Evolutionary conservation across 2,888 invertebrate genomes (phyloP), one percentile per base, ranked within the genome.

Genomic region (Acanthosepion pharaonis): DNA sequence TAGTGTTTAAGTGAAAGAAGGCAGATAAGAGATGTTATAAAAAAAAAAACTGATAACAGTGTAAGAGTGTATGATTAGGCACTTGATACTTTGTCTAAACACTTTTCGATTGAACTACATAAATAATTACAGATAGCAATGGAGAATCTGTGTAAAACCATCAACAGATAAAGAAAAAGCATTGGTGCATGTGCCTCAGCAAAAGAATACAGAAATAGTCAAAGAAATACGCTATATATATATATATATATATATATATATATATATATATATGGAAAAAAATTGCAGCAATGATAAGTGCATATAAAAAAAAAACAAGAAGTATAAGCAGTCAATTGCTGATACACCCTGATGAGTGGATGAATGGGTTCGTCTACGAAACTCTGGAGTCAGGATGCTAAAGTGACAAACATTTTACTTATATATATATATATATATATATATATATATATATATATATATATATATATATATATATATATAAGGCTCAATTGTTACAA

Each of bases 11-110:
- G 1, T 78, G n/a, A 78, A 78, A 78, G 20, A 33, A n/a, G 78
- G n/a, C 78, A 78, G 78, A n/a, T 78, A 33, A 78, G n/a, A 78
- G 15, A n/a, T 33, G n/a, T 78, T n/a, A 33, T 78, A 15, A 78
- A 78, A 33, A 33, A 33, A 33, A 33, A 78, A 78, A n/a, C 3
- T 78, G 78, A 78, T 78, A 5, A 11, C 9, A 78, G n/a, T 33
- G 4, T 15, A 33, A 78, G n/a, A 33, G 78, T 33, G n/a, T 78
- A 64, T 78, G n/a, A 78, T 78, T 78, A 78, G 78, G 78, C 78
- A 78, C 78, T 78, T 78, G n/a, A n/a, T 33, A 78, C 78, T 78
- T 78, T 78, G 78, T 78, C n/a, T 78, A 78, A 78, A n/a, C 78
- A 78, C n/a, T 78, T 78, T 78, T 78, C 78, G 5, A 78, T 78